A percentile compares a stretch with the other conserved stretches of the same genome.
phyloP scores from a whole-genome alignment of 2,797 vertebrate genomes.

The Lagorchestes hirsutus region DNA sequence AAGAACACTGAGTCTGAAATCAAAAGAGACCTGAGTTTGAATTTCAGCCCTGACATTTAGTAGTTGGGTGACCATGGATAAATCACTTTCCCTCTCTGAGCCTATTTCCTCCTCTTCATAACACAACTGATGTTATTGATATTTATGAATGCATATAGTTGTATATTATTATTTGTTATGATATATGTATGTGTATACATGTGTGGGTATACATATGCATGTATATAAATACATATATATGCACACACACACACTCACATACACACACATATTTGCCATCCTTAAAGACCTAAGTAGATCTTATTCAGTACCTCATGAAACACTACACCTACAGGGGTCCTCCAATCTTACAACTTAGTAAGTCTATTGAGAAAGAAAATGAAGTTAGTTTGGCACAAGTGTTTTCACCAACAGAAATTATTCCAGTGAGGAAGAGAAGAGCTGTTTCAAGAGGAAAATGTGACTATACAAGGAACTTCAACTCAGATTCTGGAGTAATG shows the following conservation, averaged over 20 bases:
- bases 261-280: background rate
- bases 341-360: background rate
- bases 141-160: background rate
- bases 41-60: background rate
- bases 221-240: background rate
- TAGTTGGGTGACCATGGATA: background rate
- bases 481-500: background rate
- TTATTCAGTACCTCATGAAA: background rate
- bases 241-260: background rate
- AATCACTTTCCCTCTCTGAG: background rate
- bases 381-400: background rate
- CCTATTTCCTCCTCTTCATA: background rate
- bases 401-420: background rate
- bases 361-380: background rate
- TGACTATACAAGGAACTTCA: background rate
- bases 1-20: background rate
- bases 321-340: background rate
- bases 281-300: background rate
- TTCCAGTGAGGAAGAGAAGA: background rate
- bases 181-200: background rate
- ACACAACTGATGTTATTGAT: background rate
- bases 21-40: background rate
- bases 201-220: background rate
- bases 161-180: background rate
- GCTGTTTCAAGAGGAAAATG: background rate